phyloP scores from a whole-genome alignment of 2,888 invertebrate species.

The Caenorhabditis sp. region DNA sequence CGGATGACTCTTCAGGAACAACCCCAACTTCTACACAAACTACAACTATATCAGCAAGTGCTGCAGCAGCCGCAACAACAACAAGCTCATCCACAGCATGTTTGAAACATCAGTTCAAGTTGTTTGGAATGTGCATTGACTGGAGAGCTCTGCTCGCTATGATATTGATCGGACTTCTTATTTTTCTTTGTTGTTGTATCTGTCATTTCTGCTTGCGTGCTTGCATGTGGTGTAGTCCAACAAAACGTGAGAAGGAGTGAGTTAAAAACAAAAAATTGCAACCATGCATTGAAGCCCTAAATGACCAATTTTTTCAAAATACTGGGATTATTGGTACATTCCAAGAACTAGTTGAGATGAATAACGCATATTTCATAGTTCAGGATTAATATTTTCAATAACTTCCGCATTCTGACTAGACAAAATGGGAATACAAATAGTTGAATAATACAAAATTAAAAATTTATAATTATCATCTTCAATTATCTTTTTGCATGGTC shows the following conservation, averaged over 20 bases:
- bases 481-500: conserved; percentile 15
- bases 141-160: conserved; percentile 39
- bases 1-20: conserved; percentile 1
- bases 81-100: conserved; percentile 2
- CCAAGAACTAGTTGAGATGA: too few species aligned
- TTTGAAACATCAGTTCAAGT: conserved; percentile 38
- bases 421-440: too few species aligned
- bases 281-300: too few species aligned
- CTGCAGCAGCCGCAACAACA: not conserved
- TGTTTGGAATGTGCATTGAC: conserved; percentile 42
- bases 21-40: not conserved
- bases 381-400: too few species aligned
- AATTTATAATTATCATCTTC: too few species aligned
- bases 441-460: too few species aligned
- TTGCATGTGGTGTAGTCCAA: conserved; percentile 35
- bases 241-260: conserved; percentile 17
- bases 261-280: conserved; percentile 3
- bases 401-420: too few species aligned
- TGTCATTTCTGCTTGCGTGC: conserved; percentile 41
- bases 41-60: not conserved
- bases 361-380: conserved; percentile 3
- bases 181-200: conserved; percentile 28
- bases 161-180: conserved; percentile 8
- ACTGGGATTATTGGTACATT: too few species aligned
- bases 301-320: too few species aligned